These are phyloP conservation scores for Melierax canorus DNA, from an alignment of 2,113 vertebrate species.

Conservation along the genomic window DNA sequence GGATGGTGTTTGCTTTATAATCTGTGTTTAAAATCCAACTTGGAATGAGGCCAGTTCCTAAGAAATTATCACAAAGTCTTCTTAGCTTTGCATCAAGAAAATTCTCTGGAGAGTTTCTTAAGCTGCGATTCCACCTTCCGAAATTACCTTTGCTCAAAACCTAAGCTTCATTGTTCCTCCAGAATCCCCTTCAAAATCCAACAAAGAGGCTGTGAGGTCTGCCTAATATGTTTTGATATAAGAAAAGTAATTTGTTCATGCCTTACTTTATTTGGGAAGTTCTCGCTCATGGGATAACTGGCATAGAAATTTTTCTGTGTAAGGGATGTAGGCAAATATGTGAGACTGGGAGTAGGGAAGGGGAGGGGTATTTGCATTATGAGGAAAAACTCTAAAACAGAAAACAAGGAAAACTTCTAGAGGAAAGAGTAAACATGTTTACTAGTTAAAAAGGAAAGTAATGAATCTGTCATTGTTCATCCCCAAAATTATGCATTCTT, in stretches of 20 bases:
- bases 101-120: conserved; percentile 74
- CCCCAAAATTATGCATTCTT: not conserved
- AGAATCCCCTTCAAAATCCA: conserved; percentile 73
- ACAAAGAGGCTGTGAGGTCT: conserved; percentile 60
- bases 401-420: not conserved
- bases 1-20: conserved; percentile 83
- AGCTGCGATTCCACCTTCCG: conserved; percentile 75
- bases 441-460: not conserved
- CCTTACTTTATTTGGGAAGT: conserved; percentile 8
- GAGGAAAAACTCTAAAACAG: not conserved
- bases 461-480: not conserved
- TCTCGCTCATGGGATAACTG: not conserved
- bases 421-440: not conserved
- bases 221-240: conserved; percentile 51
- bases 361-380: not conserved
- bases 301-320: not conserved
- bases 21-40: conserved; percentile 81
- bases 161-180: conserved; percentile 71
- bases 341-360: not conserved
- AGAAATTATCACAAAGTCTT: conserved; percentile 80
- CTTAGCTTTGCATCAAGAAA: conserved; percentile 76
- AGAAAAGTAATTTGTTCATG: conserved; percentile 32
- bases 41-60: conserved; percentile 75
- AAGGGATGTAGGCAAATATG: conserved; percentile 2
- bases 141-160: conserved; percentile 77